These are phyloP conservation scores for Stomatorhinus ivindoensis DNA, from an alignment of 2,113 vertebrate species.

Conservation along the genomic window DNA sequence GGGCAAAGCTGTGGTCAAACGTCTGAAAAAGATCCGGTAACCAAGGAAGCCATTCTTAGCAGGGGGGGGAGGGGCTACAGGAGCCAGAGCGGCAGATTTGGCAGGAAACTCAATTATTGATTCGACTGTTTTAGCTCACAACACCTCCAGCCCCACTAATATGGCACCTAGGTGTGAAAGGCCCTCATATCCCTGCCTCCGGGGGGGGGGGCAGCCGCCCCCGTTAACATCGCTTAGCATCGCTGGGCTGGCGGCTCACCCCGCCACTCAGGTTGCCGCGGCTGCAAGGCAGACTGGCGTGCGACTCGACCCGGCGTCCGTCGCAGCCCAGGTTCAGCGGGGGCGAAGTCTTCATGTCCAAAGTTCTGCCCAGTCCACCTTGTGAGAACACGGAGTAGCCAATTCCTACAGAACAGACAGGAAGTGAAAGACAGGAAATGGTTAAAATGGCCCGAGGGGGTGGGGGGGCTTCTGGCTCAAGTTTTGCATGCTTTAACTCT, in stretches of 20 bases:
- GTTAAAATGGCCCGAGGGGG: constrained; percentile 14
- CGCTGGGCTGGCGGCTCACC: constrained; percentile 52
- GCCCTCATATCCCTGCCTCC: not conserved
- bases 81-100: not conserved
- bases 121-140: not conserved
- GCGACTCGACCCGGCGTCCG: constrained; percentile 54
- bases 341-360: constrained; percentile 70
- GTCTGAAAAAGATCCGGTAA: not conserved
- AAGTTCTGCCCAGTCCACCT: constrained; percentile 57
- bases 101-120: not conserved
- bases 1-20: not conserved
- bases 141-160: not conserved
- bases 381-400: constrained; percentile 72
- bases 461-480: not conserved
- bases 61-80: not conserved
- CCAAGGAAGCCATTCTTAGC: not conserved
- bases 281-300: constrained; percentile 36
- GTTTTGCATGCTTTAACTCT: constrained; percentile 19
- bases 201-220: not conserved
- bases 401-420: constrained; percentile 59
- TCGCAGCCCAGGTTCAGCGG: constrained; percentile 65
- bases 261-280: constrained; percentile 47
- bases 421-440: constrained; percentile 58
- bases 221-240: not conserved
- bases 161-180: not conserved